phyloP scores from a whole-genome alignment of 1,140 invertebrate genomes.

The Solenopsis invicta region DNA sequence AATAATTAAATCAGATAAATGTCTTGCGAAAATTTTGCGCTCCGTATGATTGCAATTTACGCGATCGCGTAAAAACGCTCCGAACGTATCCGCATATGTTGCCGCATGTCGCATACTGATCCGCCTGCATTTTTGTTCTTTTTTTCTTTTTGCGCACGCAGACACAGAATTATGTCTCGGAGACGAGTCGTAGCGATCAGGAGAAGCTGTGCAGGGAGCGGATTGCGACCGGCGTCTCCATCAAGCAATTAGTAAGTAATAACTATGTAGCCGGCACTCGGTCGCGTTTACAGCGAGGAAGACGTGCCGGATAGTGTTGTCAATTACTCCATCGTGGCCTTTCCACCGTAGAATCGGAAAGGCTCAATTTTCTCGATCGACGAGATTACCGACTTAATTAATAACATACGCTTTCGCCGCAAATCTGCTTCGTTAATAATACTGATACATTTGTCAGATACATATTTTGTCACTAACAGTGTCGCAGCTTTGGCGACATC shows the following conservation, averaged over 20 bases:
- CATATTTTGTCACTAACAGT: conserved; percentile 86
- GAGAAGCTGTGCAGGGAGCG: conserved; percentile 85
- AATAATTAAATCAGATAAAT: not conserved
- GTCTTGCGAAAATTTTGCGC: not conserved
- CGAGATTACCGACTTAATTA: conserved; percentile 1
- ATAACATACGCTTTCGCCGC: conserved; percentile 30
- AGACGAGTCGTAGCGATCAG: conserved; percentile 83
- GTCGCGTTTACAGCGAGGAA: not conserved
- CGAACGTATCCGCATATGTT: not conserved
- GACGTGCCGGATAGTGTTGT: conserved; percentile 1
- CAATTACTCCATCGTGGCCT: not conserved
- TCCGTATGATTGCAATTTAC: conserved; percentile 26
- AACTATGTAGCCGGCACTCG: not conserved
- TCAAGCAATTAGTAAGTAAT: conserved; percentile 87
- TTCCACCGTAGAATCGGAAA: not conserved
- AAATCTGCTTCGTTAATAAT: conserved; percentile 61
- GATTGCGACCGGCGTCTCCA: conserved; percentile 86
- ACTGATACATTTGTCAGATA: conserved; percentile 73
- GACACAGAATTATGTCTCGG: conserved; percentile 86
- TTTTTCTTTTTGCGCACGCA: conserved; percentile 83
- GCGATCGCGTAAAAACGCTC: not conserved
- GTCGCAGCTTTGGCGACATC: conserved; percentile 89
- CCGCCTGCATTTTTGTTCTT: conserved; percentile 70
- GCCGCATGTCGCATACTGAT: conserved; percentile 64
- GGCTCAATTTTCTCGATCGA: not conserved